Conservation (phyloP, 1,140 invertebrate species). For the Drosophila sp. region DNA sequence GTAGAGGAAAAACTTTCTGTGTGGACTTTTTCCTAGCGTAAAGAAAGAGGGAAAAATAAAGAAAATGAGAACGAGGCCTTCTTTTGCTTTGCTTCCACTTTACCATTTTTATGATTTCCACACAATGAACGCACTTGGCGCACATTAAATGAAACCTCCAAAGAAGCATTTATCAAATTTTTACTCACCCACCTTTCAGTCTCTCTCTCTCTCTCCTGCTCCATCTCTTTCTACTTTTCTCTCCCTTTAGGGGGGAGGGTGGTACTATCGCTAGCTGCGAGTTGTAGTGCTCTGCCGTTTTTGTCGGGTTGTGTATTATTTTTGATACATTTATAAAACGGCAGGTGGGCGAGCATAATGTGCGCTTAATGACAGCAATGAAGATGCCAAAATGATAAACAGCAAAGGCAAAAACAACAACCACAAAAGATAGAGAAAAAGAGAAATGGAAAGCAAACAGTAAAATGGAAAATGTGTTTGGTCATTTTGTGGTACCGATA, state of each 20-base stretch:
- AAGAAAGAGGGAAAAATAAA: constrained; percentile 18
- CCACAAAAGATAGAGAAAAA: constrained; percentile 23
- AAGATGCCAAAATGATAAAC: constrained; percentile 80
- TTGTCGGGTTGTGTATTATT: constrained; percentile 41
- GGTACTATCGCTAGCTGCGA: constrained; percentile 26
- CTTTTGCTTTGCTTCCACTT: constrained; percentile 19
- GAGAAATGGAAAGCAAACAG: constrained; percentile 55
- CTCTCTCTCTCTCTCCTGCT: neutral
- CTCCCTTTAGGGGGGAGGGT: neutral
- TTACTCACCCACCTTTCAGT: constrained; percentile 53
- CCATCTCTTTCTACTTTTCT: neutral
- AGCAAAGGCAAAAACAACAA: constrained; percentile 56
- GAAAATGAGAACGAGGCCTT: constrained; percentile 3
- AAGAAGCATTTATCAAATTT: constrained; percentile 79
- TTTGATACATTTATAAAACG: constrained; percentile 70
- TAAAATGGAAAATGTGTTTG: constrained; percentile 68
- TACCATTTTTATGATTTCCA: constrained; percentile 67
- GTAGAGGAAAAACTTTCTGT: constrained; percentile 27
- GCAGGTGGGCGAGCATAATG: constrained; percentile 69
- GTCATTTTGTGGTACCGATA: constrained; percentile 38
- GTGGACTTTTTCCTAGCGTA: constrained; percentile 3
- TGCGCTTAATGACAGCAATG: constrained; percentile 76
- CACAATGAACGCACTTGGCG: constrained; percentile 76
- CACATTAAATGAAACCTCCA: constrained; percentile 72
- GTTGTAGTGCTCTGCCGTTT: constrained; percentile 33